phyloP scores from a whole-genome alignment of 92 coral and sea anemone genomes.

The Actinostola sp. region DNA sequence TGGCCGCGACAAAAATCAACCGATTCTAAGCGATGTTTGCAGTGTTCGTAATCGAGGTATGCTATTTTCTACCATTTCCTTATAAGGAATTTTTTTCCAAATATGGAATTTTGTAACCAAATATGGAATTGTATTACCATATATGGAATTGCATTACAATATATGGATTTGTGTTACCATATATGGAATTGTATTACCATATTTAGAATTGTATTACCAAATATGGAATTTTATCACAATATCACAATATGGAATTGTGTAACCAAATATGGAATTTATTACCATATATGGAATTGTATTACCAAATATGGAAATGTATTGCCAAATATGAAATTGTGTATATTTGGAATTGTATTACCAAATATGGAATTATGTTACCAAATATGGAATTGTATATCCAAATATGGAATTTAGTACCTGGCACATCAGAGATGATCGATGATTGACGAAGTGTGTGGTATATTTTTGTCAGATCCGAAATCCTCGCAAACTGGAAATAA shows the following conservation, averaged over 20 bases:
- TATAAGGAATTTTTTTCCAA: neutral
- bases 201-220: no score
- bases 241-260: neutral
- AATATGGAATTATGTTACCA: neutral
- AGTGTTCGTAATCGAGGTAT: constrained; percentile 29
- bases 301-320: neutral
- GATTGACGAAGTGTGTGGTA: neutral
- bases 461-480: constrained; percentile 13
- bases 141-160: neutral
- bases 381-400: neutral
- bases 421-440: no score
- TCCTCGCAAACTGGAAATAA: neutral
- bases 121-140: neutral
- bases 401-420: neutral
- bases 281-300: neutral
- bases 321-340: neutral
- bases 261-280: neutral
- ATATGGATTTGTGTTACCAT: no score
- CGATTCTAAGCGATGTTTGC: neutral
- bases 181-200: no score
- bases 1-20: constrained; percentile 11
- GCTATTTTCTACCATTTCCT: neutral
- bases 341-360: no score
- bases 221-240: neutral
- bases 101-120: neutral